Percentiles rank a stretch among this genome's conserved stretches.
phyloP scores from a whole-genome alignment of 2,797 vertebrate genomes.

The Astyanax mexicanus region DNA sequence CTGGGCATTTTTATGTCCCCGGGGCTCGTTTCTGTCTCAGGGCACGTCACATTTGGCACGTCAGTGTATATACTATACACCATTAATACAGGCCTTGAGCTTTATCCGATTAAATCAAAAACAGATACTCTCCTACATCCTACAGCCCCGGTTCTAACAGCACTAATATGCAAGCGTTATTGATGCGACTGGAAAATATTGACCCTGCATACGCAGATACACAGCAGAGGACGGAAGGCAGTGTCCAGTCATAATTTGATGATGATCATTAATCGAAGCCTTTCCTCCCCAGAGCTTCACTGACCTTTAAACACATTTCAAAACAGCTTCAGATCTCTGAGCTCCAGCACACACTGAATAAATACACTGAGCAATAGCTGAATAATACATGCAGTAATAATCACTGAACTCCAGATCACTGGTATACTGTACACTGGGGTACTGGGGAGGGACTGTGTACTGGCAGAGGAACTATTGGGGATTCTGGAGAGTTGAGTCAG shows the following conservation, averaged over 20 bases:
- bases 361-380: neutral
- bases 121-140: too few species aligned
- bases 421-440: too few species aligned
- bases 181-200: neutral
- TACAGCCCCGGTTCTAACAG: too few species aligned
- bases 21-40: too few species aligned
- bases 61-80: too few species aligned
- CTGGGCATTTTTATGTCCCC: too few species aligned
- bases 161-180: neutral
- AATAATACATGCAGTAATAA: too few species aligned
- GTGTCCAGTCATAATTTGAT: conserved; percentile 24
- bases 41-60: too few species aligned
- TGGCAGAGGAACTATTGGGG: conserved; percentile 3
- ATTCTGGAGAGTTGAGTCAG: conserved; percentile 7
- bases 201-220: neutral
- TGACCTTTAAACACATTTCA: conserved; percentile 12
- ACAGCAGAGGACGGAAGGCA: neutral
- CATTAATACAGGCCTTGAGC: too few species aligned
- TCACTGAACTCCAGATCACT: too few species aligned
- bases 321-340: neutral
- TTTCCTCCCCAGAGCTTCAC: conserved; percentile 8
- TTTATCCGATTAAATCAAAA: too few species aligned
- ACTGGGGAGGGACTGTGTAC: too few species aligned
- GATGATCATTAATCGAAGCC: conserved; percentile 18
- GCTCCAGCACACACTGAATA: neutral